These are phyloP conservation scores for Teinopalpus imperialis DNA, from an alignment of 2,888 invertebrate species.

Conservation along the genomic window DNA sequence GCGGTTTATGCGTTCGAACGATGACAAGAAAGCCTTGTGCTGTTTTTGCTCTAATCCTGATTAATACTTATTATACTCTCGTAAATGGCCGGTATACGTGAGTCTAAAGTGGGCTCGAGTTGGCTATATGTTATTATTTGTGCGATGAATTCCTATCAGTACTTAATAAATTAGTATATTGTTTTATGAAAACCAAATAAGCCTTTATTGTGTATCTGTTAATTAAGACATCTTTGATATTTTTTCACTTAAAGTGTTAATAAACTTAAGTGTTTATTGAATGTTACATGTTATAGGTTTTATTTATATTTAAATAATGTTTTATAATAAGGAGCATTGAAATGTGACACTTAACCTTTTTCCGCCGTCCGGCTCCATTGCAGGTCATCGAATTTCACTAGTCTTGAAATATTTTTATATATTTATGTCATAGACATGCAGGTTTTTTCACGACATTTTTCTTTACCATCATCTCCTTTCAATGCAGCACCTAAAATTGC, in stretches of 20 bases:
- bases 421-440: too few relatives aligned
- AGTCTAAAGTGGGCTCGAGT: constrained; percentile 3
- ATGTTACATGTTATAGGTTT: too few relatives aligned
- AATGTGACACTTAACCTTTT: too few relatives aligned
- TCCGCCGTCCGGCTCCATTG: too few relatives aligned
- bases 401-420: too few relatives aligned
- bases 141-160: constrained; percentile 16
- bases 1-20: constrained; percentile 34
- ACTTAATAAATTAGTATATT: constrained; percentile 23
- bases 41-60: constrained; percentile 42
- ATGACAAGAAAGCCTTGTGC: constrained; percentile 38
- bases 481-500: too few relatives aligned
- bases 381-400: too few relatives aligned
- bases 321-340: too few relatives aligned
- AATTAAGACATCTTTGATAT: constrained; percentile 16
- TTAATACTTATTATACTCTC: constrained; percentile 35
- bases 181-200: constrained; percentile 21
- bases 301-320: too few relatives aligned
- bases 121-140: constrained; percentile 13
- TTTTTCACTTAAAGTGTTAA: constrained; percentile 9
- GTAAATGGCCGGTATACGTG: constrained; percentile 32
- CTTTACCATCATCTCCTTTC: too few relatives aligned
- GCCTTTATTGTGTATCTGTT: constrained; percentile 4
- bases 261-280: constrained; percentile 6
- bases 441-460: too few relatives aligned